These are phyloP conservation scores for Tetraodon nigroviridis DNA, from an alignment of 2,113 vertebrate genomes.

Conservation along the genomic window DNA sequence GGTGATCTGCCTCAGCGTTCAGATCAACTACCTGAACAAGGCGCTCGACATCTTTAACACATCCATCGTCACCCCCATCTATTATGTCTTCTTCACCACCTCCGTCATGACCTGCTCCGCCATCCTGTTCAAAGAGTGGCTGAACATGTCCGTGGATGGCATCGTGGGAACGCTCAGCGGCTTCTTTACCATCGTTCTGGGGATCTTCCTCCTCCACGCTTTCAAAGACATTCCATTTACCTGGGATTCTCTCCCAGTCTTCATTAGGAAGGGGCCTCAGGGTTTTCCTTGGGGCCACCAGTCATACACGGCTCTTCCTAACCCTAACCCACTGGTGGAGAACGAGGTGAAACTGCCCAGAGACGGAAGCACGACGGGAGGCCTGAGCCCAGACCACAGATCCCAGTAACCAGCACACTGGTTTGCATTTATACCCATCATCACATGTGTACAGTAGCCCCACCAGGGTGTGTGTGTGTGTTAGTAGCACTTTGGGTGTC, in stretches of 20 bases:
- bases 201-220: slow-evolving; percentile 79
- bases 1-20: slow-evolving; percentile 76
- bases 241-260: slow-evolving; percentile 71
- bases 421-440: neutral
- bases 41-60: slow-evolving; percentile 82
- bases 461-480: too few species aligned
- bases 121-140: slow-evolving; percentile 85
- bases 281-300: slow-evolving; percentile 41
- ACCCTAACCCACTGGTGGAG: slow-evolving; percentile 24
- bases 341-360: slow-evolving; percentile 31
- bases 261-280: slow-evolving; percentile 59
- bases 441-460: neutral
- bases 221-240: slow-evolving; percentile 78
- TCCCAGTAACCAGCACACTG: slow-evolving; percentile 23
- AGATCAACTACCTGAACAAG: slow-evolving; percentile 85
- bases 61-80: slow-evolving; percentile 77
- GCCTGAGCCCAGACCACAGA: slow-evolving; percentile 32
- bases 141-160: slow-evolving; percentile 73
- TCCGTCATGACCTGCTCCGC: slow-evolving; percentile 81
- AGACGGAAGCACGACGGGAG: slow-evolving; percentile 30
- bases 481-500: too few species aligned
- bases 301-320: slow-evolving; percentile 55
- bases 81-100: slow-evolving; percentile 83
- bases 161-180: slow-evolving; percentile 75
- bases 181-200: slow-evolving; percentile 79